Conservation (phyloP, 2,888 invertebrate genomes). For the Cosmorhoe ocellata region DNA sequence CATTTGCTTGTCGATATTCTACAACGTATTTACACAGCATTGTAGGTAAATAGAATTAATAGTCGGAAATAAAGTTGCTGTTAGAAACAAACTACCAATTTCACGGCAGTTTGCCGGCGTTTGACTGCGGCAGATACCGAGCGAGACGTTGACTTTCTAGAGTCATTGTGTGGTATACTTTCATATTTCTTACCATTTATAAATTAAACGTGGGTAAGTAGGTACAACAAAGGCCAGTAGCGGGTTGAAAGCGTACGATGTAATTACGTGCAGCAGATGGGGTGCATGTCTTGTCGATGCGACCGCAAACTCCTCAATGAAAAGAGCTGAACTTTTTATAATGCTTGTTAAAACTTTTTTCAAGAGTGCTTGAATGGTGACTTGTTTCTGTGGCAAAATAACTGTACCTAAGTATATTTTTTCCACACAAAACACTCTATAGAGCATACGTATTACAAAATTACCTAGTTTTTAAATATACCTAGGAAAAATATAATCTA, state of each 20-base stretch:
- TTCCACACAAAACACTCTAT: too few species aligned
- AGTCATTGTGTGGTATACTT: conserved; percentile 69
- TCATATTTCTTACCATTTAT: conserved; percentile 68
- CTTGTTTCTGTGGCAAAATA: conserved; percentile 1
- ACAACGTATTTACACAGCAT: conserved; percentile 25
- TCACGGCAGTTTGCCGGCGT: conserved; percentile 62
- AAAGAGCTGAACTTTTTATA: conserved; percentile 21
- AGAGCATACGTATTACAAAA: too few species aligned
- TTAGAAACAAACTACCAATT: conserved; percentile 65
- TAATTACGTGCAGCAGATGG: conserved; percentile 76
- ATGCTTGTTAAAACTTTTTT: conserved; percentile 27
- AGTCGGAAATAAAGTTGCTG: conserved; percentile 55
- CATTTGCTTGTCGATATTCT: conserved; percentile 4
- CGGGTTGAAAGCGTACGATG: conserved; percentile 70
- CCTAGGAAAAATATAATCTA: too few species aligned
- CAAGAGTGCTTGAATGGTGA: conserved; percentile 3
- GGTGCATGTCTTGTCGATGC: conserved; percentile 40
- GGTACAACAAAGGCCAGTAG: conserved; percentile 58
- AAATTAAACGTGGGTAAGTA: conserved; percentile 54
- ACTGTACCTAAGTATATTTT: too few species aligned
- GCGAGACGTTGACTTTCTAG: conserved; percentile 63
- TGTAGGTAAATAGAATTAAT: conserved; percentile 38
- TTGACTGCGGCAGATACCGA: conserved; percentile 49
- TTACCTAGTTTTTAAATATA: too few species aligned
- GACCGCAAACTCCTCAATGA: conserved; percentile 41